Evolutionary conservation across 2,888 invertebrate species (phyloP).

Genomic region (Zaprionus obscuricornis): DNA sequence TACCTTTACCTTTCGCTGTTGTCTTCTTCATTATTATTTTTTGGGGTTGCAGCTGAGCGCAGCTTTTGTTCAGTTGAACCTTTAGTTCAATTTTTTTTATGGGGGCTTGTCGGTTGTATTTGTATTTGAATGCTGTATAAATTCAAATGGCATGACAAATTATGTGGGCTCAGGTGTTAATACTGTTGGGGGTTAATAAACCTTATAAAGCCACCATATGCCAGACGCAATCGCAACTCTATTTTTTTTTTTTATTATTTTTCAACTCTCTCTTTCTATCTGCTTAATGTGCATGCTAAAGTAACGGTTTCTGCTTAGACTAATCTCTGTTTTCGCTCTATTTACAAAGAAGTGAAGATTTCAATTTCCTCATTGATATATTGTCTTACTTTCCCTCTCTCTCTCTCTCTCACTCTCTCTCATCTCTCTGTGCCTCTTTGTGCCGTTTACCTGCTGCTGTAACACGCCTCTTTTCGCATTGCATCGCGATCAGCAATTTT

Average conservation of each 20-base stretch:
- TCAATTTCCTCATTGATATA: too few relatives aligned
- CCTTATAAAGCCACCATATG: conserved; percentile 63
- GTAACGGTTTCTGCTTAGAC: not conserved
- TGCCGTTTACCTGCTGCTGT: too few relatives aligned
- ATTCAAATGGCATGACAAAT: conserved; percentile 78
- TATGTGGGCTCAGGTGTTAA: conserved; percentile 81
- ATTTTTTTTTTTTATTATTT: conserved; percentile 28
- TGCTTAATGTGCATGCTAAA: not conserved
- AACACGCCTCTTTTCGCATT: not conserved
- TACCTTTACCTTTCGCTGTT: not conserved
- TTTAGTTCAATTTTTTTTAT: conserved; percentile 36
- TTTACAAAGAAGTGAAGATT: not conserved
- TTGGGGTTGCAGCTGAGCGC: conserved; percentile 67
- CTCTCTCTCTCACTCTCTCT: conserved; percentile 29
- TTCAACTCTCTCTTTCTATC: conserved; percentile 2
- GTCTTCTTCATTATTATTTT: conserved; percentile 9
- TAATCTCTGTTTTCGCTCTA: too few relatives aligned
- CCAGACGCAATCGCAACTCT: conserved; percentile 14
- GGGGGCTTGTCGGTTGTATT: conserved; percentile 64
- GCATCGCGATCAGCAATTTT: too few relatives aligned
- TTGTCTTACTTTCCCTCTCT: conserved; percentile 14
- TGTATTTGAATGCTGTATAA: conserved; percentile 60
- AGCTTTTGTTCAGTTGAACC: conserved; percentile 38
- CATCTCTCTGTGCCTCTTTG: not conserved
- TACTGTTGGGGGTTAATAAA: conserved; percentile 72